Percentiles rank a stretch among this genome's conserved stretches.
These are phyloP conservation scores for Epistrophella euchroma DNA, from an alignment of 2,888 invertebrate genomes.

Conservation along the genomic window DNA sequence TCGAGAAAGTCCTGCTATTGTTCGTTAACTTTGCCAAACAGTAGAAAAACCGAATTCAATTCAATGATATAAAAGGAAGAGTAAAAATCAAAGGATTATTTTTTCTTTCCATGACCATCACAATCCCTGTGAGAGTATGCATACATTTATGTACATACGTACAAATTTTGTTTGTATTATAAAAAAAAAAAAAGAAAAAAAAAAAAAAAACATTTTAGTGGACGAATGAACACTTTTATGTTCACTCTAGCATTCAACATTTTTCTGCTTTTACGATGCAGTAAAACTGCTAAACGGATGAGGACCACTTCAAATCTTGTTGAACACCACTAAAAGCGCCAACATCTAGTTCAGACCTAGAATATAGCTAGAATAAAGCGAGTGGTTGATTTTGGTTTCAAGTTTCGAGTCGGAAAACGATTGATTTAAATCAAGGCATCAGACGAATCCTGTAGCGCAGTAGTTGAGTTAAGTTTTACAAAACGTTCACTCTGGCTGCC, in stretches of 20 bases:
- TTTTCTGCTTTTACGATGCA: constrained; percentile 57
- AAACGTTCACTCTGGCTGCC: constrained; percentile 64
- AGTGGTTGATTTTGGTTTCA: constrained; percentile 1
- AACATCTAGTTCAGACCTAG: constrained; percentile 29
- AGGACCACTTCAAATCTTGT: constrained; percentile 54
- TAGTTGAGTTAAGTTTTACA: constrained; percentile 41
- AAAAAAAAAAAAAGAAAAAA: background rate
- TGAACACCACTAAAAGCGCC: constrained; percentile 45
- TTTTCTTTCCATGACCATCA: background rate
- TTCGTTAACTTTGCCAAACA: constrained; percentile 36
- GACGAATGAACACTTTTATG: constrained; percentile 58
- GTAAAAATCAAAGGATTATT: constrained; percentile 41
- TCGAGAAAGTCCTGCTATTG: constrained; percentile 48
- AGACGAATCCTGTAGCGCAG: background rate
- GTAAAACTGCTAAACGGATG: constrained; percentile 59
- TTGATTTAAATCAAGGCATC: constrained; percentile 47
- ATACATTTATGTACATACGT: background rate
- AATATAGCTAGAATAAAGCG: background rate
- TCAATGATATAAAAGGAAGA: constrained; percentile 18
- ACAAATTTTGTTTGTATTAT: constrained; percentile 30
- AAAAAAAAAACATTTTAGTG: constrained; percentile 51
- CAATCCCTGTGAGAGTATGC: background rate
- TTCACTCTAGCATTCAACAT: constrained; percentile 51
- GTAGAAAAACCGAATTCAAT: constrained; percentile 43
- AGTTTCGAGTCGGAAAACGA: constrained; percentile 30